Percentiles rank a stretch among this genome's conserved stretches.
Conservation (phyloP, 2,888 invertebrate genomes). For the Halocaridina rubra region DNA sequence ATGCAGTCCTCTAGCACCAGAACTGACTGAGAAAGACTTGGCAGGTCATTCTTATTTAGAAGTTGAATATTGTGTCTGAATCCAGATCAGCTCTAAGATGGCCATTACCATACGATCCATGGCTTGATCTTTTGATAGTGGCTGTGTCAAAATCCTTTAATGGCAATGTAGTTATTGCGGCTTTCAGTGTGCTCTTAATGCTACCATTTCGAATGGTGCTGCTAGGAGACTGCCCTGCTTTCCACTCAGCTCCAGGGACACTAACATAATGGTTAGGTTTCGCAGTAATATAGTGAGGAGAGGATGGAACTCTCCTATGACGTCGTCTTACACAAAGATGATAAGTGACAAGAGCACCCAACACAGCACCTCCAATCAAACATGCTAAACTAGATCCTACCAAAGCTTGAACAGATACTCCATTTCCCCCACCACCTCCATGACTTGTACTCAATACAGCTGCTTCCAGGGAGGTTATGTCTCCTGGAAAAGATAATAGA, state of each 20-base stretch:
- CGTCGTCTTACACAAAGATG: slow-evolving; percentile 70
- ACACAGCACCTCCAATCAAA: slow-evolving; percentile 68
- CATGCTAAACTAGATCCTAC: slow-evolving; percentile 64
- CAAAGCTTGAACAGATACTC: slow-evolving; percentile 53
- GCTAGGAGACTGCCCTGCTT: slow-evolving; percentile 44
- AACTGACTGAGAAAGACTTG: background rate
- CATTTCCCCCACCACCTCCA: background rate
- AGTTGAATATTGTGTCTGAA: slow-evolving; percentile 70
- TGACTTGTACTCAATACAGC: background rate
- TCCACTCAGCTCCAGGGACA: slow-evolving; percentile 64
- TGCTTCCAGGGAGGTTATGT: slow-evolving; percentile 19
- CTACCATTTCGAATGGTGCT: slow-evolving; percentile 48
- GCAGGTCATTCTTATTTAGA: slow-evolving; percentile 13
- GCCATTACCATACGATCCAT: slow-evolving; percentile 74
- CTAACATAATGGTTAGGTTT: slow-evolving; percentile 65
- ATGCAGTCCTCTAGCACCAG: slow-evolving; percentile 5
- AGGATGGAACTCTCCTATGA: slow-evolving; percentile 73
- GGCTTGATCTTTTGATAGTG: slow-evolving; percentile 80
- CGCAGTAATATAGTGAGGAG: slow-evolving; percentile 81
- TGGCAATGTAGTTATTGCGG: slow-evolving; percentile 66
- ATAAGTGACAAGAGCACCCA: slow-evolving; percentile 69
- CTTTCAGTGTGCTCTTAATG: slow-evolving; percentile 33
- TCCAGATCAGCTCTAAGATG: slow-evolving; percentile 75
- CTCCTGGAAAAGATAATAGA: slow-evolving; percentile 44
- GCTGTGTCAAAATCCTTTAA: slow-evolving; percentile 79